A percentile compares a stretch with the other conserved stretches of the same genome.
Evolutionary conservation across 2,888 invertebrate species (phyloP).

Genomic region (Spodoptera littoralis): DNA sequence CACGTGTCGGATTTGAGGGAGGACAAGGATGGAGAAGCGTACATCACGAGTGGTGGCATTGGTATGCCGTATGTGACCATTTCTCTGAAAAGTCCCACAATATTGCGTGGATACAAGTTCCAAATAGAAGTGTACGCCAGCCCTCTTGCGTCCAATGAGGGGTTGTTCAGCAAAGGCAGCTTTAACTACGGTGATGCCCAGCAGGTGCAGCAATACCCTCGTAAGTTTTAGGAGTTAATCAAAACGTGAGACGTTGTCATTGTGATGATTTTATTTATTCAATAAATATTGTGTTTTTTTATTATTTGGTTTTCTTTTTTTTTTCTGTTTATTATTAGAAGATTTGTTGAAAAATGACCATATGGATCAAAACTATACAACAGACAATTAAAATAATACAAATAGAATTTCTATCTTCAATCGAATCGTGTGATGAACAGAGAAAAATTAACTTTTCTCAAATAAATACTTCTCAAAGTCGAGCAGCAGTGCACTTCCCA

Average conservation of each 20-base stretch:
- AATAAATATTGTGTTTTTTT: constrained; percentile 28
- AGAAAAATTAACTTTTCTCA: no score
- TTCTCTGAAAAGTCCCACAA: constrained; percentile 74
- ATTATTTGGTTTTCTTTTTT: background rate
- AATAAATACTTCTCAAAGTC: no score
- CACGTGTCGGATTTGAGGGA: constrained; percentile 77
- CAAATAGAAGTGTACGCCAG: constrained; percentile 75
- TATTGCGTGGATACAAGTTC: constrained; percentile 80
- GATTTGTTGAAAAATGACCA: no score
- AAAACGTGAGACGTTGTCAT: background rate
- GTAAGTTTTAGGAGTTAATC: constrained; percentile 63
- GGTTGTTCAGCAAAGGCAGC: constrained; percentile 66
- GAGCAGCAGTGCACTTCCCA: no score
- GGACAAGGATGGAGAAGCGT: constrained; percentile 75
- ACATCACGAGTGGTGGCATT: constrained; percentile 75
- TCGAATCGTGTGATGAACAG: no score
- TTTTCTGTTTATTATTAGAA: background rate
- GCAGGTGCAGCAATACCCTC: constrained; percentile 57
- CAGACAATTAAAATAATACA: no score
- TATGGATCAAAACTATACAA: no score
- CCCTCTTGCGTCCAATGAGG: constrained; percentile 55
- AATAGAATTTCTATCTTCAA: no score
- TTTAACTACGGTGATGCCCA: constrained; percentile 57
- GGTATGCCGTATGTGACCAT: constrained; percentile 76
- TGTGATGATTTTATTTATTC: constrained; percentile 37